Base-by-base conservation (phyloP, 2,888 invertebrate genomes). In the Limulus polyphemus region DNA sequence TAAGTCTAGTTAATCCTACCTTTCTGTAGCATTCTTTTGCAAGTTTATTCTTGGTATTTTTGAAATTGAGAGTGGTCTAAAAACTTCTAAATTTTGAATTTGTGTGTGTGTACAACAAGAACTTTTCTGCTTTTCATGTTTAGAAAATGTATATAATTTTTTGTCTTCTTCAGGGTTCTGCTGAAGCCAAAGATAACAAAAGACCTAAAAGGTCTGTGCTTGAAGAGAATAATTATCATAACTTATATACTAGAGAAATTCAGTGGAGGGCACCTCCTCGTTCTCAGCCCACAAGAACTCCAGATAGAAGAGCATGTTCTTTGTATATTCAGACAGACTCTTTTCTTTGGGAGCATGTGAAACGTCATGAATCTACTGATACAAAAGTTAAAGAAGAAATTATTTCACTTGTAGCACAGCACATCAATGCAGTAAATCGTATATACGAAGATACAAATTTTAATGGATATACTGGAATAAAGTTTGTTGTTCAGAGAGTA, bases 261-360 rank as follows among this genome's bases (percentile, higher is more conserved):
- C 69, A 69, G 61, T 61, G 62, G 32, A 16, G 32, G 11, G 9
- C 32, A 17, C 16, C 17, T 32, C 32, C 16, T 54, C 32, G 32
- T n/a, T 11, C 58, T 2, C 47, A 16, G 7, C 16, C 47, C 58
- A 49, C 47, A 48, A 62, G 57, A 12, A 32, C 55, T 13, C 57
- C 55, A 49, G 61, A 65, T 55, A 85, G 84, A 71, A 90, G 90
- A 77, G 90, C 94, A 62, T 98, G 97, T 77, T 91, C 93, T 61
- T 83, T 98, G 69, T 97, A 88, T 77, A 91, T 99, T 77, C 95
- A 98, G 79, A 97, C 99, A 32, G 99, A 99, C 81, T 97, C 98
- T 69, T 84, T 94, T 70, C 88, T 99, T 76, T 99, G 97, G 93
- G 84, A 88, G 74, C 92, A 95, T 76, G 90, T 98, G 73, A 82